phyloP scores from a whole-genome alignment of 2,888 invertebrate genomes.

The Encarsia formosa region DNA sequence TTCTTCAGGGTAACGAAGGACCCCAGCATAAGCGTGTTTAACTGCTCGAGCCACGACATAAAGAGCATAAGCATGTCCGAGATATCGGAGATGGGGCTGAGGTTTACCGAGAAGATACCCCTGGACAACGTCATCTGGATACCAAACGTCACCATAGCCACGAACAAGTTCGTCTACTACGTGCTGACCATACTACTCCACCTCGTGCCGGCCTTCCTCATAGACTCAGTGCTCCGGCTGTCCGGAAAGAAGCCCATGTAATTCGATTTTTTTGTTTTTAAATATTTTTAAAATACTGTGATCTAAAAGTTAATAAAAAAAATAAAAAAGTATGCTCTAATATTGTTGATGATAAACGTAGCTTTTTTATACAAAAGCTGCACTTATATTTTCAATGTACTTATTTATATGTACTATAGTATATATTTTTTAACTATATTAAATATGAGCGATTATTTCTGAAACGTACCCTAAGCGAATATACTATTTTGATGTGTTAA shows the following conservation, averaged over 20 bases:
- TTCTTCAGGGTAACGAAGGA: slow-evolving; percentile 37
- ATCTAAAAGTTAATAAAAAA: too few species aligned
- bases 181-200: slow-evolving; percentile 69
- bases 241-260: slow-evolving; percentile 69
- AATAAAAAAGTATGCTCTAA: too few species aligned
- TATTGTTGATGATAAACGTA: too few species aligned
- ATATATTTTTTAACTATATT: too few species aligned
- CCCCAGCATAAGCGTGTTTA: slow-evolving; percentile 64
- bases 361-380: too few species aligned
- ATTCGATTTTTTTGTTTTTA: too few species aligned
- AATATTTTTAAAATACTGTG: too few species aligned
- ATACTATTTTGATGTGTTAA: too few species aligned
- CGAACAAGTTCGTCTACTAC: slow-evolving; percentile 61
- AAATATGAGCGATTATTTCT: too few species aligned
- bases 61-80: slow-evolving; percentile 66
- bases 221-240: slow-evolving; percentile 65
- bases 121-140: slow-evolving; percentile 69
- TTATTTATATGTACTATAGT: too few species aligned
- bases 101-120: slow-evolving; percentile 58
- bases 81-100: slow-evolving; percentile 58
- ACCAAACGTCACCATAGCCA: slow-evolving; percentile 59
- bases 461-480: too few species aligned
- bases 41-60: slow-evolving; percentile 71
- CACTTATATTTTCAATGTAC: too few species aligned
- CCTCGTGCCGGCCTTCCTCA: slow-evolving; percentile 71